Percentiles rank a stretch among this genome's conserved stretches.
Evolutionary conservation across 2,113 vertebrate species (phyloP).

Genomic region (Mohoua ochrocephala): DNA sequence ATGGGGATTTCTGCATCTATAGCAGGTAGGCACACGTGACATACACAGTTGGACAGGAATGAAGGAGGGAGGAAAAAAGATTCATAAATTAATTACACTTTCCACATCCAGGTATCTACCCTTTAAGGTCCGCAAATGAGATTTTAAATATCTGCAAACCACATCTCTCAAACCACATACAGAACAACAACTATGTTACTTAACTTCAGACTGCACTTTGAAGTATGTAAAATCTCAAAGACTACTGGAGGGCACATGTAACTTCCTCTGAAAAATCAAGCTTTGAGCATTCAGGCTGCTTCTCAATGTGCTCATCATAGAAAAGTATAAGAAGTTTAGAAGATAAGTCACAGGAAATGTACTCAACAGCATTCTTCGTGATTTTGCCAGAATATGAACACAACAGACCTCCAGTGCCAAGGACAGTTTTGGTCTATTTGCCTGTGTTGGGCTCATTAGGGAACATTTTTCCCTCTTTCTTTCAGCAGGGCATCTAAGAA

Average conservation of each 20-base stretch:
- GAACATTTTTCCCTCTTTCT: neutral
- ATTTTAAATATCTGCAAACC: neutral
- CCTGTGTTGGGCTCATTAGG: neutral
- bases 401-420: neutral
- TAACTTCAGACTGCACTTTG: neutral
- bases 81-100: neutral
- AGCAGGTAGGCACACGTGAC: fast-evolving
- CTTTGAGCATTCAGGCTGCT: neutral
- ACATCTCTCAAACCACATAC: neutral
- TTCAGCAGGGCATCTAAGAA: neutral
- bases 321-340: neutral
- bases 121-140: neutral
- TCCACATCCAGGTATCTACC: neutral
- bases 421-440: neutral
- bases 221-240: neutral
- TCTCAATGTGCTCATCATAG: neutral
- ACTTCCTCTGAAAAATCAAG: neutral
- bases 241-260: neutral
- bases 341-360: neutral
- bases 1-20: neutral
- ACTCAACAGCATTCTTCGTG: neutral
- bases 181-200: neutral
- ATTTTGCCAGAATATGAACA: neutral
- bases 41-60: neutral
- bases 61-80: neutral